Evolutionary conservation across 1,140 invertebrate species (phyloP).

Genomic region (Hirudo medicinalis): DNA sequence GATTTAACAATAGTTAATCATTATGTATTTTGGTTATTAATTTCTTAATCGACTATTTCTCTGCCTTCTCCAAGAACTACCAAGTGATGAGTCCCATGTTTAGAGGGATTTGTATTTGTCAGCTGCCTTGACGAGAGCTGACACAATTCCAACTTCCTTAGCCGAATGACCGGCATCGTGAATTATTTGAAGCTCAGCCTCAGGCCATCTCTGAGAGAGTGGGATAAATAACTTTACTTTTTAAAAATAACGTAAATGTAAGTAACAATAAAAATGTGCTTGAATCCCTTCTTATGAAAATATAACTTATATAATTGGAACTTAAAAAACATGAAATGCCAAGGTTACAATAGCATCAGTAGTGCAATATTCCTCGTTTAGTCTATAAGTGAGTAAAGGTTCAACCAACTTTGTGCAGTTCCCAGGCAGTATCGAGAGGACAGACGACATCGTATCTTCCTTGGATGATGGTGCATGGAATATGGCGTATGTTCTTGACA

Average conservation of each 20-base stretch:
- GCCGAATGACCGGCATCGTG: conserved; percentile 35
- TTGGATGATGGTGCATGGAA: conserved; percentile 37
- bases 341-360: not conserved
- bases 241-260: no score
- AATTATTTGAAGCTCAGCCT: conserved; percentile 32
- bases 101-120: conserved; percentile 23
- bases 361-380: not conserved
- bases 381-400: no score
- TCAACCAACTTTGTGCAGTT: conserved; percentile 32
- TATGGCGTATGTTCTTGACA: conserved; percentile 34
- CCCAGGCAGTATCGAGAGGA: conserved; percentile 36
- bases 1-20: no score
- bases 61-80: no score
- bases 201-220: conserved; percentile 29
- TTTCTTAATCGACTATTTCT: no score
- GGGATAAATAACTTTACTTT: not conserved
- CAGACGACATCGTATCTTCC: conserved; percentile 39
- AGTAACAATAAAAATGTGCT: not conserved
- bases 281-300: no score
- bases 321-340: not conserved
- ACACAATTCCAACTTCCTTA: conserved; percentile 24
- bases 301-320: no score
- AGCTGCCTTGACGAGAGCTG: conserved; percentile 20
- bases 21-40: no score
- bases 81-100: not conserved